These are phyloP conservation scores for Archips xylosteana DNA, from an alignment of 2,888 invertebrate species.

Conservation along the genomic window DNA sequence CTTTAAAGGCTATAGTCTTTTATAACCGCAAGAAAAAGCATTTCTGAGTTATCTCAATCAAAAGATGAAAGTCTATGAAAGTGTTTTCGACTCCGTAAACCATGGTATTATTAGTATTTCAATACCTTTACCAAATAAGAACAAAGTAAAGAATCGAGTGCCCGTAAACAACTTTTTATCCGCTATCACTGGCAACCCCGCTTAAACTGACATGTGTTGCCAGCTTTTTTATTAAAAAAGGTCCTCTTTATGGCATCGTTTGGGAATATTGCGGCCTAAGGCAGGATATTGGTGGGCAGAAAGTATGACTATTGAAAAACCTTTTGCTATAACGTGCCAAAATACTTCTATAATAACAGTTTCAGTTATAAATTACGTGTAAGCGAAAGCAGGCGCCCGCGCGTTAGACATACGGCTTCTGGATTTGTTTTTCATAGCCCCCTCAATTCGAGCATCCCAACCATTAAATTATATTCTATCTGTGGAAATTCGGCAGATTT, in stretches of 20 bases:
- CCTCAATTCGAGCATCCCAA: not conserved
- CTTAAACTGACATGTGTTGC: constrained; percentile 38
- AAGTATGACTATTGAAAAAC: constrained; percentile 7
- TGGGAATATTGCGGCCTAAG: constrained; percentile 25
- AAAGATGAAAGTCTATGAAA: no score
- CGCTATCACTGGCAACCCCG: constrained; percentile 7
- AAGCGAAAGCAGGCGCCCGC: no score
- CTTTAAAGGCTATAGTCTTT: no score
- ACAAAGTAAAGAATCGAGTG: not conserved
- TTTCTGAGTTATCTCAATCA: no score
- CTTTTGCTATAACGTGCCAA: not conserved
- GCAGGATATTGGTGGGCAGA: constrained; percentile 25
- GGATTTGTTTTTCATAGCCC: constrained; percentile 15
- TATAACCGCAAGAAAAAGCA: no score
- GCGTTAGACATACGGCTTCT: no score
- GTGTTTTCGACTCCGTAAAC: no score
- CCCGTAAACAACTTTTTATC: constrained; percentile 10
- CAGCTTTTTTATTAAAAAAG: constrained; percentile 39
- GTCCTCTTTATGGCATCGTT: constrained; percentile 33
- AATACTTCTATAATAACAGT: not conserved
- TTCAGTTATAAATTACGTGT: not conserved
- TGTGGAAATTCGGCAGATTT: constrained; percentile 18
- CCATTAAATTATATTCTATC: constrained; percentile 25
- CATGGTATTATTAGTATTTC: no score
- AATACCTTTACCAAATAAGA: not conserved